Base-by-base conservation (phyloP, 2,888 invertebrate species). In the Tachina grossa region DNA sequence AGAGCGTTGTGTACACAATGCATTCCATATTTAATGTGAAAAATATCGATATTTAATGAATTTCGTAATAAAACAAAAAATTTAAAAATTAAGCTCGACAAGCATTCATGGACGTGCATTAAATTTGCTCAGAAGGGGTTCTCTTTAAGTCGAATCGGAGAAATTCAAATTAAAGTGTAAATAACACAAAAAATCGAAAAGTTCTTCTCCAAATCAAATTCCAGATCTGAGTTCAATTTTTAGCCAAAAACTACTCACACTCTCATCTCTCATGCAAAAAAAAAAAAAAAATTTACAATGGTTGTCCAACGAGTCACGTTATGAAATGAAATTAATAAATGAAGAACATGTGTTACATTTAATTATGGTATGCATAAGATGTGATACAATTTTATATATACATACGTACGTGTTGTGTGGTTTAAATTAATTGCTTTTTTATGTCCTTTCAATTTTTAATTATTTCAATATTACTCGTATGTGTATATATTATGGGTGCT, bases 291-390 rank as follows among this genome's bases (percentile, higher is more conserved):
- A 19, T 5, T 10, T 45, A 49, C 22, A 68, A 43, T 31, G 13
- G 2, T n/a, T 39, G 49, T 19, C 22, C 31, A 47, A 39, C 16
- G 41, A 59, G 55, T 13, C 41, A 49, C 55, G 47, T 59, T 11
- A 65, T 59, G 71, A 11, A 55, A 51, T 72, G 16, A 55, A 63
- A 78, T 47, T 69, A 80, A 55, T 81, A 74, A 78, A 74, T 45
- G 59, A 51, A 61, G 43, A 76, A 68, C 80, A 80, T 66, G 47
- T 80, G 84, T 80, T 72, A 8, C 22, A 76, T 14, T 59, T n/a
- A 76, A 66, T 66, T 47, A 71, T 63, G 55, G 63, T 16, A 61
- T n/a, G 59, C 49, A 19, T 57, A 68, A 57, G 14, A 66, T 76
- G 13, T 66, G 63, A 31, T 51, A 68, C 74, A 61, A 84, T 63